Evolutionary conservation across 2,797 vertebrate genomes (phyloP).

Genomic region (Spondyliosoma cantharus): DNA sequence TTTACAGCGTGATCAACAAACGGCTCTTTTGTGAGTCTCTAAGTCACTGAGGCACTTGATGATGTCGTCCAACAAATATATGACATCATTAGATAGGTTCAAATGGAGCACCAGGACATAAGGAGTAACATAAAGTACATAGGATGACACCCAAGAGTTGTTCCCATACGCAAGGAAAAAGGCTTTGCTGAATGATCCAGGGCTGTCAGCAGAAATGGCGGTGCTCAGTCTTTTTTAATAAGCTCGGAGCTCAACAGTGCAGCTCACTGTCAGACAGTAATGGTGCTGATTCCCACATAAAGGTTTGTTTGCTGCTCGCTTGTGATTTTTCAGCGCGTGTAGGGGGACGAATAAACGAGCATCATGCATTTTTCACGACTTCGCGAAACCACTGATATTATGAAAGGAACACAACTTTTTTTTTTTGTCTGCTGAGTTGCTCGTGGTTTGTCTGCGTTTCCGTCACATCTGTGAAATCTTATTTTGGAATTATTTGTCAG

Average conservation of each 20-base stretch:
- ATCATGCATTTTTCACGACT: slow-evolving; percentile 57
- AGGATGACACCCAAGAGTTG: slow-evolving; percentile 47
- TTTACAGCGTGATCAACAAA: slow-evolving; percentile 11
- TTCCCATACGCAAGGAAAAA: slow-evolving; percentile 36
- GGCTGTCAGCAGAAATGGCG: slow-evolving; percentile 33
- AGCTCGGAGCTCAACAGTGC: slow-evolving; percentile 52
- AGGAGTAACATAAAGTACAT: slow-evolving; percentile 19
- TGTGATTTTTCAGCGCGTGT: slow-evolving; percentile 38
- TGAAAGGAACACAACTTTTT: slow-evolving; percentile 36
- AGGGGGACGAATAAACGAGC: slow-evolving; percentile 48
- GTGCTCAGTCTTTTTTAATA: slow-evolving; percentile 71
- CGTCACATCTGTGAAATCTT: slow-evolving; percentile 21
- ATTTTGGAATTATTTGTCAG: slow-evolving; percentile 37
- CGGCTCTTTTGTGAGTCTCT: slow-evolving; percentile 7
- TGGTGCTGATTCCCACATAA: slow-evolving; percentile 62
- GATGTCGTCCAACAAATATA: slow-evolving; percentile 34
- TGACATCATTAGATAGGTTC: slow-evolving; percentile 50
- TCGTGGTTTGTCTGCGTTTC: slow-evolving; percentile 14
- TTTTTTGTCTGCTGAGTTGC: slow-evolving; percentile 22
- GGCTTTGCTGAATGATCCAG: slow-evolving; percentile 41
- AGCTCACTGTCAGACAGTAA: slow-evolving; percentile 45
- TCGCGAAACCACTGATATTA: slow-evolving; percentile 22
- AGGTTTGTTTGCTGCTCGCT: slow-evolving; percentile 47
- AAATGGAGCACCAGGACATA: slow-evolving; percentile 30
- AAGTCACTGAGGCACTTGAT: slow-evolving; percentile 14